These are phyloP conservation scores for Falcaria lacertinaria DNA, from an alignment of 2,888 invertebrate genomes.

Conservation along the genomic window DNA sequence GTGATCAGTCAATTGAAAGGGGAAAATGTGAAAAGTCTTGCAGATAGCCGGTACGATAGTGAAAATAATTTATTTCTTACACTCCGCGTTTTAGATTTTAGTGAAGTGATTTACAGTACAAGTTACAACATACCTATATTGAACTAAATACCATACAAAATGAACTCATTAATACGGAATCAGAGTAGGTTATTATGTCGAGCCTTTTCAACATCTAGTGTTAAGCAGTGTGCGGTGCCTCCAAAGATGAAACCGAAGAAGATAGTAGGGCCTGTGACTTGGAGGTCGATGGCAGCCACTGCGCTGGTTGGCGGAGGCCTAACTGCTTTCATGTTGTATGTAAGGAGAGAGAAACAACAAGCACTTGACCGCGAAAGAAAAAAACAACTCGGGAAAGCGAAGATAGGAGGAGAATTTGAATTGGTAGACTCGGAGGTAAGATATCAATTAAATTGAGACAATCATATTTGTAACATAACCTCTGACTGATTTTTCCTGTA, in stretches of 20 bases:
- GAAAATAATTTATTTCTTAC: no score
- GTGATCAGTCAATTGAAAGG: no score
- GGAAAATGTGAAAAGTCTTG: no score
- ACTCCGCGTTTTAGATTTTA: no score
- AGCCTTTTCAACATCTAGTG: conserved; percentile 47
- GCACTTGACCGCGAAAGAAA: conserved; percentile 86
- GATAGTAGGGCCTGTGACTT: conserved; percentile 85
- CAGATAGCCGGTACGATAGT: no score
- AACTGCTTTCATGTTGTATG: conserved; percentile 86
- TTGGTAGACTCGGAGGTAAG: conserved; percentile 83
- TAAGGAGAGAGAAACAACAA: conserved; percentile 89
- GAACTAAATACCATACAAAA: conserved; percentile 19
- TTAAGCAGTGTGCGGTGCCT: conserved; percentile 49
- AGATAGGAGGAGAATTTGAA: conserved; percentile 96
- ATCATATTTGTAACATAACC: no score
- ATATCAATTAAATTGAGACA: conserved; percentile 9
- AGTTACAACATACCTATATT: neutral
- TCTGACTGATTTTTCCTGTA: no score
- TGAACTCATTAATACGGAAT: conserved; percentile 55
- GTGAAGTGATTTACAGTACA: no score
- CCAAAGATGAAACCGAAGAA: conserved; percentile 47
- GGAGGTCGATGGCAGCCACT: conserved; percentile 87
- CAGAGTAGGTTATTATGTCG: conserved; percentile 38
- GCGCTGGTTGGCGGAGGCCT: conserved; percentile 83
- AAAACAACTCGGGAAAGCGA: conserved; percentile 91